Evolutionary conservation across 2,113 vertebrate genomes (phyloP).

Genomic region (Rutilus rutilus): DNA sequence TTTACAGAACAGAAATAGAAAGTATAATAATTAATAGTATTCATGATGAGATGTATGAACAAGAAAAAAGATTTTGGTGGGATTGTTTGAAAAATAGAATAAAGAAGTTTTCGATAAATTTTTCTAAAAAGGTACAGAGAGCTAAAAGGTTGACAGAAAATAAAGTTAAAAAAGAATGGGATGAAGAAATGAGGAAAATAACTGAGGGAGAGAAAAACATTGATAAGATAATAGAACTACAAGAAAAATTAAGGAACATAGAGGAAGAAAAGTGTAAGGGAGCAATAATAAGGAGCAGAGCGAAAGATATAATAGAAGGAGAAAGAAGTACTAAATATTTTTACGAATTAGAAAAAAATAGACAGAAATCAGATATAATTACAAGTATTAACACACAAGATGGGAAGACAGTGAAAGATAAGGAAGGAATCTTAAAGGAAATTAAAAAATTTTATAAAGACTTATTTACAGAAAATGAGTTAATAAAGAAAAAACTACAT

Average conservation of each 20-base stretch:
- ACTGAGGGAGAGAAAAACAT: background rate
- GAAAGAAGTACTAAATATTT: background rate
- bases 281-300: background rate
- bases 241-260: background rate
- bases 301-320: background rate
- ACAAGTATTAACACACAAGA: background rate
- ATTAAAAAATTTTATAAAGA: background rate
- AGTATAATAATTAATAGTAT: background rate
- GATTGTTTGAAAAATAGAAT: background rate
- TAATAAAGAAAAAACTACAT: background rate
- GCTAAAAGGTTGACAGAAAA: background rate
- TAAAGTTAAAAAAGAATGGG: background rate
- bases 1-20: background rate
- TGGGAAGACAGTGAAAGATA: background rate
- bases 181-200: background rate
- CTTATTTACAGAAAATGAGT: background rate
- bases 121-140: background rate
- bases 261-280: background rate
- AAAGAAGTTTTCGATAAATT: background rate
- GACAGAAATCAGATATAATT: background rate
- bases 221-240: background rate
- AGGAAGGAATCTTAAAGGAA: background rate
- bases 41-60: background rate
- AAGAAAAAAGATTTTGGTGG: conserved; percentile 24
- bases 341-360: background rate